Percentiles rank a stretch among this genome's conserved stretches.
These are phyloP conservation scores for Onychostruthus taczanowskii DNA, from an alignment of 2,113 vertebrate genomes.

Conservation along the genomic window DNA sequence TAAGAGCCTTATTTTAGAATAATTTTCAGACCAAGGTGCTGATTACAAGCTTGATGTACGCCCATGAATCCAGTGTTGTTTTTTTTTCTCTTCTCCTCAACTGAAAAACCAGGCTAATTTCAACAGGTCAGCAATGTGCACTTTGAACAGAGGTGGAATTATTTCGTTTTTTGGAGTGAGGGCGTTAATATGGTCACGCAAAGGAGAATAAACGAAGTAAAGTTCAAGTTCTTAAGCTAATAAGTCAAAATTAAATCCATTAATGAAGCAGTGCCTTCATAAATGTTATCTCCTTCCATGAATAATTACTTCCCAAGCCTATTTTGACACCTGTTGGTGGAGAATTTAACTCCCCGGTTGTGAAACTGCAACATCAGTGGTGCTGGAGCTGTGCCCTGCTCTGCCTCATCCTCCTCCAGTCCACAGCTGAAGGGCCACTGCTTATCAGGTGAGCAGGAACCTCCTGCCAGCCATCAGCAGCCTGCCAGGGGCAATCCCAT, in stretches of 20 bases:
- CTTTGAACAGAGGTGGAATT: not conserved
- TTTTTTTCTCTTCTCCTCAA: not conserved
- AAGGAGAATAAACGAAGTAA: not conserved
- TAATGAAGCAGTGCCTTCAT: not conserved
- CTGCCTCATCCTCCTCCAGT: not conserved
- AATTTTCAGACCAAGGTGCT: not conserved
- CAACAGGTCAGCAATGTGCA: not conserved
- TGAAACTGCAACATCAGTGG: not conserved
- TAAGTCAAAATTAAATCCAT: not conserved
- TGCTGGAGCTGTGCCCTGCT: not conserved
- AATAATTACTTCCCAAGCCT: not conserved
- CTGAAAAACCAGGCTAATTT: not conserved
- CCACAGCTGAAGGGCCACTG: not conserved
- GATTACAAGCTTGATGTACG: not conserved
- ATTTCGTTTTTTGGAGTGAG: not conserved
- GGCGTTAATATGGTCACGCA: not conserved
- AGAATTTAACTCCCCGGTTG: not conserved
- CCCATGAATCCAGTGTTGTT: not conserved
- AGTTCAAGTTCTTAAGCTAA: not conserved
- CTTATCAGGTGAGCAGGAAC: not conserved
- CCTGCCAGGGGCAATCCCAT: not conserved
- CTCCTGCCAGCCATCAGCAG: not conserved
- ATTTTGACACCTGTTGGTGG: not conserved
- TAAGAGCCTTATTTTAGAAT: not conserved
- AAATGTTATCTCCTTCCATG: not conserved